These are phyloP conservation scores for Hedychridium roseum DNA, from an alignment of 2,888 invertebrate genomes.

Conservation along the genomic window DNA sequence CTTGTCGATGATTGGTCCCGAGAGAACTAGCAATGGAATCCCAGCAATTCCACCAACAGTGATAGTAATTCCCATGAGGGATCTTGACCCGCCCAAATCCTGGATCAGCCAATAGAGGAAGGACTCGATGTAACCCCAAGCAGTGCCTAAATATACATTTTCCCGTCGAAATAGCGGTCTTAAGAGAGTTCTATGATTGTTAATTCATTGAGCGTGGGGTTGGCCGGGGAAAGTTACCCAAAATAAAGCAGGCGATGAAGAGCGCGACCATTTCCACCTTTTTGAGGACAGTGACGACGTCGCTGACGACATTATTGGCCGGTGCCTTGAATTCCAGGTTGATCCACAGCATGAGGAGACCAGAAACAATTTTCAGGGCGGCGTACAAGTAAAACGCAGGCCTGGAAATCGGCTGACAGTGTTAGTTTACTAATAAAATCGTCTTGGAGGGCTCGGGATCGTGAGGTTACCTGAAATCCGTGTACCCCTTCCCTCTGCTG, in stretches of 20 bases:
- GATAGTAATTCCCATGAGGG: constrained; percentile 82
- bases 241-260: constrained; percentile 76
- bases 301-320: constrained; percentile 74
- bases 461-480: constrained; percentile 76
- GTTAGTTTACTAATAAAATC: too few relatives aligned
- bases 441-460: too few relatives aligned
- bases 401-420: too few relatives aligned
- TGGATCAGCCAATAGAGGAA: constrained; percentile 83
- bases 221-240: too few relatives aligned
- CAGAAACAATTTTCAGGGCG: constrained; percentile 73
- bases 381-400: constrained; percentile 83
- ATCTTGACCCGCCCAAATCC: constrained; percentile 78
- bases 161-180: too few relatives aligned
- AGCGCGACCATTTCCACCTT: constrained; percentile 77
- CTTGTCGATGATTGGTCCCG: constrained; percentile 76
- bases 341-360: constrained; percentile 74
- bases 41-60: constrained; percentile 81
- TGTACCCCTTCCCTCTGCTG: constrained; percentile 74
- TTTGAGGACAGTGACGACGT: constrained; percentile 73
- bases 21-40: constrained; percentile 78
- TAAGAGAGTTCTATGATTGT: too few relatives aligned
- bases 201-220: too few relatives aligned
- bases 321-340: constrained; percentile 81
- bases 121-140: constrained; percentile 86
- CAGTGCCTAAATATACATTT: constrained; percentile 77